These are phyloP conservation scores for Ceratina australensis DNA, from an alignment of 1,140 invertebrate genomes.

Conservation along the genomic window DNA sequence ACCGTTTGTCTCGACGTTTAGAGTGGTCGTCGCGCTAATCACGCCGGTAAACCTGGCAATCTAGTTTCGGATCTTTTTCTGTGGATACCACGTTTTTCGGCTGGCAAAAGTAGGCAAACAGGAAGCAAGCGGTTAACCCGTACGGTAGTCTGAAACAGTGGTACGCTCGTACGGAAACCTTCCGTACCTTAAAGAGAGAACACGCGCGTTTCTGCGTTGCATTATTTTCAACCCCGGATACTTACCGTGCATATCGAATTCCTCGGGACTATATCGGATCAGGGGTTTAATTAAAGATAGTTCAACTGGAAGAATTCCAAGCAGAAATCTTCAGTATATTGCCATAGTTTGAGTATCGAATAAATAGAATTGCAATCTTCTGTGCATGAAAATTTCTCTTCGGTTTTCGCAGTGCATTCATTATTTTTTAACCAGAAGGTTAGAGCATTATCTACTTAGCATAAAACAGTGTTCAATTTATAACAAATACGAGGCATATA, in stretches of 20 bases:
- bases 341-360: too few relatives aligned
- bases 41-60: slow-evolving; percentile 23
- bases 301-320: slow-evolving; percentile 18
- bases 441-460: too few relatives aligned
- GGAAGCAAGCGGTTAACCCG: neutral
- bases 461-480: too few relatives aligned
- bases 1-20: slow-evolving; percentile 22
- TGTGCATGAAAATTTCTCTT: too few relatives aligned
- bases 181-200: neutral
- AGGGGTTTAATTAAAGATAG: slow-evolving; percentile 44
- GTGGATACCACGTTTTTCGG: neutral
- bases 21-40: slow-evolving; percentile 11
- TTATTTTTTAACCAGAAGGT: too few relatives aligned
- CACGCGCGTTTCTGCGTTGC: slow-evolving; percentile 3
- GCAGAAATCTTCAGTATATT: slow-evolving; percentile 10
- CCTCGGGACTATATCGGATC: slow-evolving; percentile 20
- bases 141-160: neutral
- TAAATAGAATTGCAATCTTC: too few relatives aligned
- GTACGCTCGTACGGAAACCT: neutral
- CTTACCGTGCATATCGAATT: slow-evolving; percentile 2
- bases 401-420: too few relatives aligned
- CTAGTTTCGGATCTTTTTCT: slow-evolving; percentile 26
- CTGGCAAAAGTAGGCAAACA: slow-evolving; percentile 15
- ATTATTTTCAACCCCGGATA: slow-evolving; percentile 35
- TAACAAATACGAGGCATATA: too few relatives aligned